Percentiles rank a stretch among this genome's conserved stretches.
These are phyloP conservation scores for Caenorhabditis sp. DNA, from an alignment of 2,888 invertebrate genomes.

Conservation along the genomic window DNA sequence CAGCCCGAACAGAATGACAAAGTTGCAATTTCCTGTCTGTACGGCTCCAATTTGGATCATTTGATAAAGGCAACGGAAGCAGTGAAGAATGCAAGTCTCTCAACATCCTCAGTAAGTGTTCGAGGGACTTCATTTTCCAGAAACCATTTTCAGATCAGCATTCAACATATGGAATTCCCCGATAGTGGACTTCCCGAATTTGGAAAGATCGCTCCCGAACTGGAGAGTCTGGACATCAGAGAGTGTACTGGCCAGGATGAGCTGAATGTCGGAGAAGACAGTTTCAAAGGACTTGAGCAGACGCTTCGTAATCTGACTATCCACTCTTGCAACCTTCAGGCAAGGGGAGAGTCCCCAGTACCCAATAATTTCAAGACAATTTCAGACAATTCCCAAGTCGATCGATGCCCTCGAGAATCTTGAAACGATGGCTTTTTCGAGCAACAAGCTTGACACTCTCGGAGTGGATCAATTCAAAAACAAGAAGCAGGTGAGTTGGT, in stretches of 20 bases:
- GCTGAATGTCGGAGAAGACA: slow-evolving; percentile 47
- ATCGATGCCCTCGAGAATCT: slow-evolving; percentile 51
- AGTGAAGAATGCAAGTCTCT: slow-evolving; percentile 67
- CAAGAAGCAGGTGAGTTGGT: slow-evolving; percentile 51
- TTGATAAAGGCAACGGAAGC: slow-evolving; percentile 65
- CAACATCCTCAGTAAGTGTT: slow-evolving; percentile 65
- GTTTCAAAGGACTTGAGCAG: slow-evolving; percentile 62
- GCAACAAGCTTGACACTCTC: slow-evolving; percentile 60
- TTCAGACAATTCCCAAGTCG: slow-evolving; percentile 58
- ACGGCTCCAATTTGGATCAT: slow-evolving; percentile 73
- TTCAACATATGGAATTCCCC: slow-evolving; percentile 70
- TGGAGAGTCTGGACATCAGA: slow-evolving; percentile 62
- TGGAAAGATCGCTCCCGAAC: slow-evolving; percentile 55
- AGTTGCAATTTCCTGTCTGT: slow-evolving; percentile 68
- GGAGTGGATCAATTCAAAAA: slow-evolving; percentile 51
- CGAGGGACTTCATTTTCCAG: too few relatives aligned
- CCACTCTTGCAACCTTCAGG: slow-evolving; percentile 69
- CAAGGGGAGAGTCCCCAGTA: too few relatives aligned
- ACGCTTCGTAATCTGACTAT: slow-evolving; percentile 67
- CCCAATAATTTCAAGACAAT: background rate
- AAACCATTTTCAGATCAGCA: slow-evolving; percentile 69
- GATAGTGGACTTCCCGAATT: slow-evolving; percentile 58
- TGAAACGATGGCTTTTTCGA: slow-evolving; percentile 51
- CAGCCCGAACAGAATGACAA: slow-evolving; percentile 53
- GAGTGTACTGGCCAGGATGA: slow-evolving; percentile 62